Percentiles rank a stretch among this genome's conserved stretches.
phyloP scores from a whole-genome alignment of 2,888 invertebrate genomes.

The Ceriagrion tenellum region DNA sequence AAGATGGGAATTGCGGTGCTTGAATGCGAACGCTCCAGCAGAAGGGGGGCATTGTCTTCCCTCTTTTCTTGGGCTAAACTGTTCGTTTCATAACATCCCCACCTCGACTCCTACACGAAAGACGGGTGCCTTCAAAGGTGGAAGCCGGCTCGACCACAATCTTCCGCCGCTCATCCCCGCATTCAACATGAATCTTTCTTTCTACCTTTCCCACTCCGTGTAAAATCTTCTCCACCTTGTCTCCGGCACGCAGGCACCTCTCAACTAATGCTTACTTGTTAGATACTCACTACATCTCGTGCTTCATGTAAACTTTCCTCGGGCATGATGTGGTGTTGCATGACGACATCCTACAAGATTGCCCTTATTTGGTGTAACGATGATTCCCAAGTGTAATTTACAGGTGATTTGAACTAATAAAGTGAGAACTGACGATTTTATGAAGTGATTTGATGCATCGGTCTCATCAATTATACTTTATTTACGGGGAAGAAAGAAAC shows the following conservation, averaged over 20 bases:
- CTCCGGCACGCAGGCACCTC: no score
- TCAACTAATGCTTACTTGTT: not conserved
- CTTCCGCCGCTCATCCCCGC: not conserved
- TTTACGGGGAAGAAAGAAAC: no score
- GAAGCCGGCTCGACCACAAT: conserved; percentile 19
- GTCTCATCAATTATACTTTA: no score
- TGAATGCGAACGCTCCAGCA: not conserved
- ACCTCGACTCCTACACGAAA: conserved; percentile 15
- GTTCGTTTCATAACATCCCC: conserved; percentile 42
- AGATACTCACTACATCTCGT: not conserved
- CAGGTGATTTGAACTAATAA: not conserved
- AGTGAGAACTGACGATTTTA: no score
- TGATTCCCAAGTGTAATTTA: not conserved
- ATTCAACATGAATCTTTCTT: not conserved
- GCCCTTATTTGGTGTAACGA: not conserved
- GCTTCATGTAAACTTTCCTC: not conserved
- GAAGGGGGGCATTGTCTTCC: conserved; percentile 35
- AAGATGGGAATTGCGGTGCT: not conserved
- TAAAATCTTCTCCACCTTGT: not conserved
- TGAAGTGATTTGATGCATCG: no score
- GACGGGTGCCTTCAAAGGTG: conserved; percentile 30
- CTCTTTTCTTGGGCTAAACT: conserved; percentile 44
- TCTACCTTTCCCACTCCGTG: not conserved
- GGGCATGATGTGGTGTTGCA: no score
- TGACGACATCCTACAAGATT: no score